Evolutionary conservation across 1,140 invertebrate genomes (phyloP).

Genomic region (Drosophila ohnishii): DNA sequence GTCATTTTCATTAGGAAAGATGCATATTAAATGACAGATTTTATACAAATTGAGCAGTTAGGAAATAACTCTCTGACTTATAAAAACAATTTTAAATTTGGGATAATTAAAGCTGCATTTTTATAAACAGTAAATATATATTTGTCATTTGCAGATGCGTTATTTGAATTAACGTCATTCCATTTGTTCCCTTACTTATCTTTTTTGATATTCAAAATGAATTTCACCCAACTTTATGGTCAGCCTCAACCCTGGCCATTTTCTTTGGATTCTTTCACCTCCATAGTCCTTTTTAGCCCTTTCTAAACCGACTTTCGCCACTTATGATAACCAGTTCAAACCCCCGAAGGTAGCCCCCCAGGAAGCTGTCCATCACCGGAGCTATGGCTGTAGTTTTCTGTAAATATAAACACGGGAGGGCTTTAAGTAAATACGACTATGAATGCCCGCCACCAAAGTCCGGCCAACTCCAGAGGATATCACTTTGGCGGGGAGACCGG

Average conservation of each 20-base stretch:
- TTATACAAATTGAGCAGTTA: background rate
- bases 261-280: too few species aligned
- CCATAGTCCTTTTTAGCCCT: background rate
- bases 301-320: conserved; percentile 11
- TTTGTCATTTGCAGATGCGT: background rate
- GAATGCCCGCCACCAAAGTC: conserved; percentile 21
- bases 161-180: background rate
- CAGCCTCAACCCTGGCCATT: conserved; percentile 9
- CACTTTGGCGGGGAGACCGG: conserved; percentile 9
- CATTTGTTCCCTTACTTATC: background rate
- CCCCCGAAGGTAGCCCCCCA: conserved; percentile 9
- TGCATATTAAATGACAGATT: background rate
- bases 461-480: conserved; percentile 6
- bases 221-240: conserved; percentile 2
- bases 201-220: background rate
- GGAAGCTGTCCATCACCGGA: conserved; percentile 31
- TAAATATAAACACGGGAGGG: conserved; percentile 26
- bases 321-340: conserved; percentile 23
- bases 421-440: conserved; percentile 17
- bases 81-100: background rate
- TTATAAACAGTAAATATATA: too few species aligned
- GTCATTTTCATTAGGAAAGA: conserved; percentile 12
- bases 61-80: background rate
- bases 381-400: conserved; percentile 10
- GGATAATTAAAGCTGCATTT: too few species aligned